These are phyloP conservation scores for Pterostichus madidus DNA, from an alignment of 2,888 invertebrate species.

Conservation along the genomic window DNA sequence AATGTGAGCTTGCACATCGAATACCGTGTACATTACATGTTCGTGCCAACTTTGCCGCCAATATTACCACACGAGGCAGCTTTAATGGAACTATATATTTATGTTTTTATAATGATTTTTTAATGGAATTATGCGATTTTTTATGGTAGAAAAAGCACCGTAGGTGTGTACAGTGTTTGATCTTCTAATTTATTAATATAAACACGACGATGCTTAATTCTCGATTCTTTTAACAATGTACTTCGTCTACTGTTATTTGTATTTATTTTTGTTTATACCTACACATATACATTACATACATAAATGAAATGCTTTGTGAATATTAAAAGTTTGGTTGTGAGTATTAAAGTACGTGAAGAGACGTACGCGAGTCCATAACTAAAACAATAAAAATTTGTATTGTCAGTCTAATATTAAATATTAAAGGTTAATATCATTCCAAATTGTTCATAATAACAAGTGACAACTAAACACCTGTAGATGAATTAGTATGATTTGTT, in stretches of 20 bases:
- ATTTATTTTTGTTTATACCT: constrained; percentile 55
- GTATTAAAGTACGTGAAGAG: constrained; percentile 54
- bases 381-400: constrained; percentile 66
- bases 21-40: constrained; percentile 64
- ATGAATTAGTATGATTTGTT: constrained; percentile 48
- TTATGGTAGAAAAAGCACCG: constrained; percentile 58
- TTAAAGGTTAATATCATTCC: constrained; percentile 66
- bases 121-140: constrained; percentile 60
- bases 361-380: constrained; percentile 65
- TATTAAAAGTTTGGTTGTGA: constrained; percentile 63
- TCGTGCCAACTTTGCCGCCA: constrained; percentile 62
- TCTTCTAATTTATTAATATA: constrained; percentile 53
- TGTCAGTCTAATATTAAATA: constrained; percentile 62
- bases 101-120: constrained; percentile 65
- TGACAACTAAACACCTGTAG: constrained; percentile 56
- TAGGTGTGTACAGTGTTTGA: constrained; percentile 60
- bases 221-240: constrained; percentile 50
- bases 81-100: constrained; percentile 61
- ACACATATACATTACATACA: constrained; percentile 57
- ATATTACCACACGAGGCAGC: constrained; percentile 63
- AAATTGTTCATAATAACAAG: constrained; percentile 65
- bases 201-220: constrained; percentile 55
- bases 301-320: constrained; percentile 59
- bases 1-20: constrained; percentile 66
- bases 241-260: constrained; percentile 54